Evolutionary conservation across 2,113 vertebrate species (phyloP).

Genomic region (Numenius arquata): DNA sequence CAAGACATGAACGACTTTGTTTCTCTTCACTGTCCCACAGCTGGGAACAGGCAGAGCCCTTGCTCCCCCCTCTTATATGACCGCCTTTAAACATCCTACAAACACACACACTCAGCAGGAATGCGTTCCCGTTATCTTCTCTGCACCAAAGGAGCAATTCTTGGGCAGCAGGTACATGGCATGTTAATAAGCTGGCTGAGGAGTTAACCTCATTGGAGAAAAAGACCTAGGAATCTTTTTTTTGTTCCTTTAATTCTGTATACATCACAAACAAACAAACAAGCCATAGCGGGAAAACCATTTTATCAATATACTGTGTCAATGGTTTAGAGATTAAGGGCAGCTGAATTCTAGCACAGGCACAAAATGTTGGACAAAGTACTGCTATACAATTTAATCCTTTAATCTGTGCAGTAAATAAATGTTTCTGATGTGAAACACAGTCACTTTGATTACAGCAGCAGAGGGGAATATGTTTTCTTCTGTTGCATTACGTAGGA

Average conservation of each 20-base stretch:
- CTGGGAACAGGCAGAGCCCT: neutral
- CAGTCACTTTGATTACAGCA: neutral
- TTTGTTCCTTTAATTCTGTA: neutral
- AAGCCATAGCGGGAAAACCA: neutral
- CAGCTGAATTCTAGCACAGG: neutral
- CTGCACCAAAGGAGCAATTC: neutral
- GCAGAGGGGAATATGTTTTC: neutral
- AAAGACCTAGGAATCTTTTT: neutral
- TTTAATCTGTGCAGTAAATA: constrained; percentile 44
- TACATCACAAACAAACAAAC: neutral
- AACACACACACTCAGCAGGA: neutral
- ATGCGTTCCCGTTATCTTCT: neutral
- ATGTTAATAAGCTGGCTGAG: neutral
- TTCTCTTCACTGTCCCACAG: neutral
- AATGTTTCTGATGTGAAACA: constrained; percentile 14
- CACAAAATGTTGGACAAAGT: neutral
- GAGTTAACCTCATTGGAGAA: neutral
- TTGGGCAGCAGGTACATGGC: neutral
- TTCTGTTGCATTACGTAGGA: neutral
- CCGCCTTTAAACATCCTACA: neutral
- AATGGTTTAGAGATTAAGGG: constrained; percentile 23
- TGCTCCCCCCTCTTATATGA: neutral
- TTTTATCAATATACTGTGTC: neutral
- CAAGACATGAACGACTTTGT: neutral
- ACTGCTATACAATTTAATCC: neutral